Evolutionary conservation across 2,113 vertebrate genomes (phyloP).

Genomic region (Pionites leucogaster): DNA sequence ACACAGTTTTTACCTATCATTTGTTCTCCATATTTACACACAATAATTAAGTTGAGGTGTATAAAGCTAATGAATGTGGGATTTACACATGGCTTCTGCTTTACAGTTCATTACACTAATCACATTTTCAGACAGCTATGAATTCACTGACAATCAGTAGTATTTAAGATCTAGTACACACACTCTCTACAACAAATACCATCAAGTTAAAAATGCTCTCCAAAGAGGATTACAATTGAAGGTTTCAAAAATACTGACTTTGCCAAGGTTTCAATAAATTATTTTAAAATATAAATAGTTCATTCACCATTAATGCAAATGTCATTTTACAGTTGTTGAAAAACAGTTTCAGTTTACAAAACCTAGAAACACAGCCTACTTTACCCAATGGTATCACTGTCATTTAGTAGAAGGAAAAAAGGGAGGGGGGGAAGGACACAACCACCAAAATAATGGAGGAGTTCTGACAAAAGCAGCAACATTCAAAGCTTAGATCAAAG

Average conservation of each 20-base stretch:
- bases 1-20: too few species aligned
- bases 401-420: neutral
- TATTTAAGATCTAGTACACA: neutral
- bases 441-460: neutral
- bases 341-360: conserved; percentile 11
- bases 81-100: conserved; percentile 23
- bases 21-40: conserved; percentile 26
- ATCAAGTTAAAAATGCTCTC: conserved; percentile 38
- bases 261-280: conserved; percentile 40
- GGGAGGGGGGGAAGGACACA: too few species aligned
- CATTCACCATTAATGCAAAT: neutral
- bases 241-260: conserved; percentile 46
- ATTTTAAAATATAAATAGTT: conserved; percentile 55
- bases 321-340: neutral
- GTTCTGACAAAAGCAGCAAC: conserved; percentile 1
- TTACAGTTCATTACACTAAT: neutral
- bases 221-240: conserved; percentile 9
- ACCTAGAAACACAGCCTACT: neutral
- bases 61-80: neutral
- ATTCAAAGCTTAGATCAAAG: neutral
- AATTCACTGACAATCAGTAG: conserved; percentile 48
- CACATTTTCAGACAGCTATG: conserved; percentile 22
- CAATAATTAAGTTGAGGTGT: neutral
- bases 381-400: neutral
- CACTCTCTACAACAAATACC: conserved; percentile 18